These are phyloP conservation scores for Drosophila siamana DNA, from an alignment of 2,888 invertebrate species.

Conservation along the genomic window DNA sequence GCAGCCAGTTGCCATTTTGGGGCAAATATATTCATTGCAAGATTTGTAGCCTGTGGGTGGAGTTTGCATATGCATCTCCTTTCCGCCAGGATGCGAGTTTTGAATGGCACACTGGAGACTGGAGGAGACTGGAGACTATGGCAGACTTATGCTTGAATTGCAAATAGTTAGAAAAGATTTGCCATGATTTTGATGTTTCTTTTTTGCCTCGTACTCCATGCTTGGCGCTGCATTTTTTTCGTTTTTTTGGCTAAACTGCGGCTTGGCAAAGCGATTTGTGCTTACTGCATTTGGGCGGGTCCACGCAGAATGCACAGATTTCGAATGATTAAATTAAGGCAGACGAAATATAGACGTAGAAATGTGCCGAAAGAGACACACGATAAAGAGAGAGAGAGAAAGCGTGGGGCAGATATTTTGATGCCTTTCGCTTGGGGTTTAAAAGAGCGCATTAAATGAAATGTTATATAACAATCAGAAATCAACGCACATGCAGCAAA, in stretches of 20 bases:
- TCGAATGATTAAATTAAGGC: slow-evolving; percentile 72
- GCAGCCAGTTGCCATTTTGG: slow-evolving; percentile 46
- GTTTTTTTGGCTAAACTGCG: slow-evolving; percentile 23
- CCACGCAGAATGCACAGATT: slow-evolving; percentile 43
- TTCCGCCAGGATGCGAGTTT: slow-evolving; percentile 18
- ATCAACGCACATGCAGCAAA: slow-evolving; percentile 73
- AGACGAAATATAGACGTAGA: slow-evolving; percentile 4
- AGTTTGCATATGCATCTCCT: slow-evolving; percentile 63
- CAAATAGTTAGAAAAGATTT: slow-evolving; percentile 84
- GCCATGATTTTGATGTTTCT: slow-evolving; percentile 70
- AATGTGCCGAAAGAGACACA: neutral
- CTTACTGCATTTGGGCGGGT: slow-evolving; percentile 77
- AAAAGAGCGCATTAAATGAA: slow-evolving; percentile 70
- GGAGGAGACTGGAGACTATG: slow-evolving; percentile 45
- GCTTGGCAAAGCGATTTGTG: slow-evolving; percentile 66
- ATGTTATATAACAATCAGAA: slow-evolving; percentile 79
- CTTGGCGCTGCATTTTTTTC: slow-evolving; percentile 38
- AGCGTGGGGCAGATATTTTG: slow-evolving; percentile 38
- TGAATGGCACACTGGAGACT: slow-evolving; percentile 49
- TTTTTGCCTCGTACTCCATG: slow-evolving; percentile 14
- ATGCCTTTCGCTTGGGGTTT: slow-evolving; percentile 47
- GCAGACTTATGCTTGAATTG: slow-evolving; percentile 83
- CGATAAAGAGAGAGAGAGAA: neutral
- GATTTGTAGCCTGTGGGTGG: slow-evolving; percentile 76
- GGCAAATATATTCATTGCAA: slow-evolving; percentile 84